phyloP scores from a whole-genome alignment of 1,140 invertebrate species.

The Armadillidium nasatum region DNA sequence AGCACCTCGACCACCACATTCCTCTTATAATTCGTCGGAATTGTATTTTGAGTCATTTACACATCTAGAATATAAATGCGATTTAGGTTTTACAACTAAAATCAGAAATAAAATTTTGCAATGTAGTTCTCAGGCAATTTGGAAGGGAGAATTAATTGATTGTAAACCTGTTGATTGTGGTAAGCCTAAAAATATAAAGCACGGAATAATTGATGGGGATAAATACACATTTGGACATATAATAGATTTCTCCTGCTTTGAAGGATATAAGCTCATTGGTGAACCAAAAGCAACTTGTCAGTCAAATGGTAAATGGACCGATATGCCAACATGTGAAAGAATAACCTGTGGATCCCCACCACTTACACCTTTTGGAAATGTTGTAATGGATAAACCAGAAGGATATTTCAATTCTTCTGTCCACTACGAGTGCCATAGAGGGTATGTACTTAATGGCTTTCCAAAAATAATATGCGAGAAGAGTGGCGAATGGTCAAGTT shows the following conservation, averaged over 20 bases:
- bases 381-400: slow-evolving; percentile 30
- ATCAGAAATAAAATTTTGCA: slow-evolving; percentile 14
- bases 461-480: slow-evolving; percentile 50
- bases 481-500: slow-evolving; percentile 51
- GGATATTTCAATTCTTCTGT: slow-evolving; percentile 36
- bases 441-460: slow-evolving; percentile 51
- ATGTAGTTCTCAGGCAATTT: slow-evolving; percentile 33
- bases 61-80: slow-evolving; percentile 33
- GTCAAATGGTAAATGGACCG: slow-evolving; percentile 48
- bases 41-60: slow-evolving; percentile 38
- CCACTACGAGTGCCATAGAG: slow-evolving; percentile 49
- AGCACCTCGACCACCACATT: slow-evolving; percentile 33
- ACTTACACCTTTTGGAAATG: slow-evolving; percentile 41
- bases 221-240: slow-evolving; percentile 40
- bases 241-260: slow-evolving; percentile 45
- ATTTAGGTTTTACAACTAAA: slow-evolving; percentile 32
- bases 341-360: slow-evolving; percentile 44
- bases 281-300: slow-evolving; percentile 44
- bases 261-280: slow-evolving; percentile 46
- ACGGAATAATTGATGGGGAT: slow-evolving; percentile 43
- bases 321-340: slow-evolving; percentile 43
- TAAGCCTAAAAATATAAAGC: slow-evolving; percentile 45
- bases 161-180: slow-evolving; percentile 50
- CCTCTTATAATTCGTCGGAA: slow-evolving; percentile 40
- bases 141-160: slow-evolving; percentile 34